Base-by-base conservation (phyloP, 2,797 vertebrate species). In the Coccyzus lansbergi region DNA sequence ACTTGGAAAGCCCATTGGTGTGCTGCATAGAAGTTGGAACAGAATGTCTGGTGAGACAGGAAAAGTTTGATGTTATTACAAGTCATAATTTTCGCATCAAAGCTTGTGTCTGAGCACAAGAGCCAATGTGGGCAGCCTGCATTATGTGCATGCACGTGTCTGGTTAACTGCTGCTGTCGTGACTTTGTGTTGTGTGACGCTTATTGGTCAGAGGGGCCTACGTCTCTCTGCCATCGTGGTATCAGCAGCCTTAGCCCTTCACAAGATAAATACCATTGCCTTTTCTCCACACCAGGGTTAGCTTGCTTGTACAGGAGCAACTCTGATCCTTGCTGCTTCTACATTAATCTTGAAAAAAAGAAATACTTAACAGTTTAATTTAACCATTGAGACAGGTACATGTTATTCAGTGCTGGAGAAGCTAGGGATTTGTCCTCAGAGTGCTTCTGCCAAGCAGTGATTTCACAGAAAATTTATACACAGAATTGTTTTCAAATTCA, bases 81-180 rank as follows among this genome's bases (percentile, higher is more conserved):
- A 74, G 13, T 22, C 9, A 28, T 26, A 9, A 15, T 80, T 80
- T 82, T 53, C 59, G 22, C 34, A 58, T 29, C 18, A 70, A 25
- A 36, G 10, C 48, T 8, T 0, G 0, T 26, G 52, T 24, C 36
- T 55, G 38, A 42, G 33, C 13, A 13, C 31, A 34, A 29, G 18
- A 55, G 20, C 40, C 29, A 4, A 15, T 21, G 14, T 25, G 36
- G 33, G 18, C 31, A 52, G 38, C 8, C 31, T 29, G 0, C 15
- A 0, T 2, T 12, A 14, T 9, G 29, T 18, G 3, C 2, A 2
- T 5, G 25, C 22, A 14, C 3, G 0, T 4, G 5, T 18, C 31
- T 0, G 0, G 15, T 17, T 36, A 53, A 13, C 28, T 26, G 48
- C 65, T 36, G 62, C 52, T 36, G 34, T 4, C 0, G 0, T 36